Evolutionary conservation across 2,888 invertebrate species (phyloP), one percentile per base, ranked within the genome.

Genomic region (Lasioglossum leucozonium): DNA sequence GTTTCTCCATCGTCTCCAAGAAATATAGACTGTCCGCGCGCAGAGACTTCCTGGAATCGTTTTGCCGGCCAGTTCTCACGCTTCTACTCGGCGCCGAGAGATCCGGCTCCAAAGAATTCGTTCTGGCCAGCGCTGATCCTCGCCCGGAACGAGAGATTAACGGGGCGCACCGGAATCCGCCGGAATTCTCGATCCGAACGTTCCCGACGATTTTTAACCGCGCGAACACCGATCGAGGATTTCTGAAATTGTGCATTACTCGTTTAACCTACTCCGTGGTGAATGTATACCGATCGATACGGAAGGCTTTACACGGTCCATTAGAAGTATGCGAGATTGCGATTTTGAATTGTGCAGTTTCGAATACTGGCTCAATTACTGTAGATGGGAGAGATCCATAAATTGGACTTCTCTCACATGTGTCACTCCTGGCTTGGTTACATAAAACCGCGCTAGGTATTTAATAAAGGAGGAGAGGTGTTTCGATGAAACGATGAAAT

Each of bases 1-100:
- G 51, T 65, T 65, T 65, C 65, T 65, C 34, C 65, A 34, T 65
- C 65, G 65, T 65, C 34, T 18, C 26, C 51, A 34, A 34, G 65
- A 34, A 34, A 65, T 65, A 65, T 65, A 65, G 65, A 65, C 65
- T 65, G 18, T 30, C 65, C 65, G 30, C 34, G 58, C 55, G 18
- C 26, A 34, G 30, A 42, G 42, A 18, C 10, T 5, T n/a, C 18
- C 34, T 22, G 62, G 75, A 8, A 72, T 34, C 5, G 34, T 18
- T 65, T 65, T 10, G 58, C 30, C 58, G 30, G 16, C 58, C 13
- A 30, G 8, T 65, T 65, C 65, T 34, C 65, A 65, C 65, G 34
- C 30, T 65, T 65, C 65, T 58, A 26, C 34, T 65, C 34, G 16
- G 1, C 30, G 26, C 30, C 13, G 62, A 30, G 16, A 62, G 30